Conservation (phyloP, 2,113 vertebrate species). For the Hippocampus zosterae region DNA sequence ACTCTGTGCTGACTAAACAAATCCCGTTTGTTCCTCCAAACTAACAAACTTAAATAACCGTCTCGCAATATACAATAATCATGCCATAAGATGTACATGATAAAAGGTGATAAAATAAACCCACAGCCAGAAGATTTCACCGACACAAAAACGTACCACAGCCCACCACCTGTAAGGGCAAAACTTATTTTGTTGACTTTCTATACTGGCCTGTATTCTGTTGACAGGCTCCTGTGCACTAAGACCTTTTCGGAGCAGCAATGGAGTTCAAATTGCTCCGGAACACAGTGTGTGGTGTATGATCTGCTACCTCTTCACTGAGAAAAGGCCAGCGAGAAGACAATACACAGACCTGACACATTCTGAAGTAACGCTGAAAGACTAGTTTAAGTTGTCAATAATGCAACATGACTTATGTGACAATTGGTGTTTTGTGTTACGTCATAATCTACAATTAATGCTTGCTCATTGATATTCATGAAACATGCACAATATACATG, state of each 20-base stretch:
- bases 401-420: neutral
- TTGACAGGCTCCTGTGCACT: conserved; percentile 67
- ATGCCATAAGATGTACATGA: too few species aligned
- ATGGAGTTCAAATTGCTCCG: conserved; percentile 66
- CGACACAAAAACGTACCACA: too few species aligned
- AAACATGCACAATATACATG: neutral
- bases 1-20: too few species aligned
- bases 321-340: conserved; percentile 24
- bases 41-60: too few species aligned
- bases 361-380: neutral
- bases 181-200: too few species aligned
- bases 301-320: conserved; percentile 60
- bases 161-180: too few species aligned
- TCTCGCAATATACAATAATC: too few species aligned
- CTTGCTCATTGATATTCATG: neutral
- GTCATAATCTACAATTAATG: neutral
- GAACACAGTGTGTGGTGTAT: conserved; percentile 70
- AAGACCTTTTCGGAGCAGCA: conserved; percentile 55
- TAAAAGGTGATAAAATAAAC: too few species aligned
- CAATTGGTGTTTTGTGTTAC: neutral
- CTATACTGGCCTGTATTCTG: neutral
- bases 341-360: conserved; percentile 22
- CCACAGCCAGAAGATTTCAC: too few species aligned
- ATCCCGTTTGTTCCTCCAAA: too few species aligned
- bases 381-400: neutral